Conservation (phyloP, 2,113 vertebrate genomes). For the Aleadryas rufinucha region DNA sequence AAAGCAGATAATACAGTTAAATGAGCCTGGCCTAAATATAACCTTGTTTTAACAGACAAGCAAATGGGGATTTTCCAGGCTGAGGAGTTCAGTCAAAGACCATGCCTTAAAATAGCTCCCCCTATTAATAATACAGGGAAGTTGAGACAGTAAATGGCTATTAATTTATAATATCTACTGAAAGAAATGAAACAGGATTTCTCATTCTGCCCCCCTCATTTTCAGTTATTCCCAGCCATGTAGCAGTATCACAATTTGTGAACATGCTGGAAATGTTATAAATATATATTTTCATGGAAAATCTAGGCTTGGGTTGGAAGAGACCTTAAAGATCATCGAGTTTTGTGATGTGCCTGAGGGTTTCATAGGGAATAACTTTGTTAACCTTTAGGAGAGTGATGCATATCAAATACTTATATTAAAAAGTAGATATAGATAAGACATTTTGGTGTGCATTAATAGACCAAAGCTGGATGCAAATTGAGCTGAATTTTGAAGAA, state of each 20-base stretch:
- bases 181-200: neutral
- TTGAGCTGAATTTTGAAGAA: neutral
- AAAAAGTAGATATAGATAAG: neutral
- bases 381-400: neutral
- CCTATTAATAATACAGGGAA: conserved; percentile 20
- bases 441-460: neutral
- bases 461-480: neutral
- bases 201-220: fast-evolving
- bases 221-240: neutral
- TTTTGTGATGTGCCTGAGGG: neutral
- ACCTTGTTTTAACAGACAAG: neutral
- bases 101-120: neutral
- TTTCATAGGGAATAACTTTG: neutral
- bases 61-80: neutral
- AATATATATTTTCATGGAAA: neutral
- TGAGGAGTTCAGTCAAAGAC: neutral
- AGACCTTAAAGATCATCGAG: neutral
- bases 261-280: neutral
- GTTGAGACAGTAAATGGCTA: neutral
- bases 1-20: neutral
- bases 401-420: neutral
- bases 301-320: neutral
- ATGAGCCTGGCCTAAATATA: neutral
- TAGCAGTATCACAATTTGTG: neutral
- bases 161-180: neutral